phyloP scores from a whole-genome alignment of 2,113 vertebrate species.

The Tragelaphus imberbis region DNA sequence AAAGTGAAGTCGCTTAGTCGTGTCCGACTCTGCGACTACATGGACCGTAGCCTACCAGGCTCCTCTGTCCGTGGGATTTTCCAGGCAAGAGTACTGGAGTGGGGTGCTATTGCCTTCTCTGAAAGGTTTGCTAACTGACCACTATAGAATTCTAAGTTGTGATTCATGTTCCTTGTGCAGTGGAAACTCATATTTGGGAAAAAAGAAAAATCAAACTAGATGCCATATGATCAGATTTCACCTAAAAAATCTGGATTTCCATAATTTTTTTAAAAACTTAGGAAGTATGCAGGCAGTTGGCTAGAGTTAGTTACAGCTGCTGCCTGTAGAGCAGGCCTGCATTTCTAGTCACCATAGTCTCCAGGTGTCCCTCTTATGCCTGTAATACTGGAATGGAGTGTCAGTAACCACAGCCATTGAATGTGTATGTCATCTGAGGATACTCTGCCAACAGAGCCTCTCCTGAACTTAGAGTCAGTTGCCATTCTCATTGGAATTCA shows the following conservation, averaged over 20 bases:
- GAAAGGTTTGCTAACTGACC: not conserved
- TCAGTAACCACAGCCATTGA: not conserved
- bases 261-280: not conserved
- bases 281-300: not conserved
- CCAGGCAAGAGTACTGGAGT: too few species aligned
- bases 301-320: not conserved
- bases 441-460: not conserved
- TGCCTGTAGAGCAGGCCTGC: not conserved
- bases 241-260: not conserved
- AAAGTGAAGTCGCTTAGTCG: too few species aligned
- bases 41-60: too few species aligned
- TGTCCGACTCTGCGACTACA: too few species aligned
- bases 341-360: not conserved
- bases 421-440: not conserved
- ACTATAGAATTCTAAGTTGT: not conserved
- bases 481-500: not conserved
- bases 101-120: too few species aligned
- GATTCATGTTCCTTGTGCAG: not conserved
- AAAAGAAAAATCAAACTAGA: not conserved
- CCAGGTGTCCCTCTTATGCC: not conserved
- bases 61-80: too few species aligned
- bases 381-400: not conserved
- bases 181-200: not conserved
- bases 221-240: not conserved
- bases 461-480: not conserved